Conservation (phyloP, 2,888 invertebrate genomes). For the Acanthoscelides obtectus region DNA sequence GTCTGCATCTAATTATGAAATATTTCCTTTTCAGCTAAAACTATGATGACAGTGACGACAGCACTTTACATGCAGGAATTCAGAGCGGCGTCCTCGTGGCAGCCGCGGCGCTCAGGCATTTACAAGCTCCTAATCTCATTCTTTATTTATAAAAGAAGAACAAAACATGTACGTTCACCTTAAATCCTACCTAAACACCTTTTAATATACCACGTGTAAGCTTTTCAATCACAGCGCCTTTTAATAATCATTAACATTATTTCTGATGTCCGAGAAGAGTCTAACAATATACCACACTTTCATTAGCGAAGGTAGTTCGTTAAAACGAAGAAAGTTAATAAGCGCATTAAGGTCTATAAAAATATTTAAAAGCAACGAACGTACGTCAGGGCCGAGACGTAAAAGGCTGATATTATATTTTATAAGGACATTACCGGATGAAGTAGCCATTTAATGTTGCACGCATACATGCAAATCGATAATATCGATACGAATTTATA, state of each 20-base stretch:
- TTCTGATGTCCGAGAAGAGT: not conserved
- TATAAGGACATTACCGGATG: conserved; percentile 22
- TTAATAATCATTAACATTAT: not conserved
- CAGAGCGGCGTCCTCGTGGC: too few species aligned
- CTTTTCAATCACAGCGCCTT: not conserved
- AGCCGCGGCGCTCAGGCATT: too few species aligned
- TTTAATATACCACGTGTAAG: too few species aligned
- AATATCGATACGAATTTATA: conserved; percentile 31
- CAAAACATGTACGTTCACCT: too few species aligned
- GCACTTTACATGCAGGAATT: too few species aligned
- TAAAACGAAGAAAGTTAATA: not conserved
- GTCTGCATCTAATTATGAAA: too few species aligned
- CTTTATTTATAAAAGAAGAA: too few species aligned
- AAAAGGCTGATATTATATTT: conserved; percentile 26
- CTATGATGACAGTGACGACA: too few species aligned
- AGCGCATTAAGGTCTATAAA: conserved; percentile 9
- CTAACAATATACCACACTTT: not conserved
- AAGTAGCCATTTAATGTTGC: conserved; percentile 38
- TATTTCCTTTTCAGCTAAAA: too few species aligned
- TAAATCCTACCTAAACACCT: too few species aligned
- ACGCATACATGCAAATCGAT: conserved; percentile 36
- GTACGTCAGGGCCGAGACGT: conserved; percentile 17
- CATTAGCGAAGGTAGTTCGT: not conserved
- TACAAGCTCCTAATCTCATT: too few species aligned
- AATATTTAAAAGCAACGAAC: conserved; percentile 12